Evolutionary conservation across 1,140 invertebrate species (phyloP).

Genomic region (Riptortus pedestris): DNA sequence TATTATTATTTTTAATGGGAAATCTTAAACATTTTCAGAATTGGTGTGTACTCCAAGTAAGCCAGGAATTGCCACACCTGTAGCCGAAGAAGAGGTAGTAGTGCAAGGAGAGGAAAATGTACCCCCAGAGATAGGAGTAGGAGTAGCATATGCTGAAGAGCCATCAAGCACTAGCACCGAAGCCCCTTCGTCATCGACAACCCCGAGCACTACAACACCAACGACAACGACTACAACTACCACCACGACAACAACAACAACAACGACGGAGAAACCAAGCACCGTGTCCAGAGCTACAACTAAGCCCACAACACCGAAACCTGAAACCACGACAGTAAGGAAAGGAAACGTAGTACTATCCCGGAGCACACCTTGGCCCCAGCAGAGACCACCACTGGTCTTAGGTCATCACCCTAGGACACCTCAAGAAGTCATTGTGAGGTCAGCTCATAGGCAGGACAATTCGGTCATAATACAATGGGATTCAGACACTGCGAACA

Average conservation of each 20-base stretch:
- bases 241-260: constrained; percentile 34
- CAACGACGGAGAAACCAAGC: constrained; percentile 32
- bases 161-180: constrained; percentile 31
- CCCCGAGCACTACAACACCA: constrained; percentile 31
- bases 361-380: constrained; percentile 27
- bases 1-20: no score
- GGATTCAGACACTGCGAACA: constrained; percentile 74
- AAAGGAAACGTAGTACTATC: constrained; percentile 29
- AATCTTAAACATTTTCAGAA: no score
- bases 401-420: constrained; percentile 48
- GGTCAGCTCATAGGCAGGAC: constrained; percentile 72
- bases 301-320: constrained; percentile 26
- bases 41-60: constrained; percentile 37
- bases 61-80: constrained; percentile 45
- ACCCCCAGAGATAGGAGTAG: constrained; percentile 30
- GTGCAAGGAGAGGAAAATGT: constrained; percentile 38
- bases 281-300: constrained; percentile 32
- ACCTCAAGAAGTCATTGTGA: constrained; percentile 62
- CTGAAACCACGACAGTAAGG: constrained; percentile 35
- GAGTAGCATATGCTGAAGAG: constrained; percentile 33
- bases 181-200: constrained; percentile 30
- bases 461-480: constrained; percentile 83
- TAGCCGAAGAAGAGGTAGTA: constrained; percentile 39
- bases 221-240: constrained; percentile 26
- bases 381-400: constrained; percentile 51